These are phyloP conservation scores for Drosophila imparisetae DNA, from an alignment of 2,888 invertebrate species.

Conservation along the genomic window DNA sequence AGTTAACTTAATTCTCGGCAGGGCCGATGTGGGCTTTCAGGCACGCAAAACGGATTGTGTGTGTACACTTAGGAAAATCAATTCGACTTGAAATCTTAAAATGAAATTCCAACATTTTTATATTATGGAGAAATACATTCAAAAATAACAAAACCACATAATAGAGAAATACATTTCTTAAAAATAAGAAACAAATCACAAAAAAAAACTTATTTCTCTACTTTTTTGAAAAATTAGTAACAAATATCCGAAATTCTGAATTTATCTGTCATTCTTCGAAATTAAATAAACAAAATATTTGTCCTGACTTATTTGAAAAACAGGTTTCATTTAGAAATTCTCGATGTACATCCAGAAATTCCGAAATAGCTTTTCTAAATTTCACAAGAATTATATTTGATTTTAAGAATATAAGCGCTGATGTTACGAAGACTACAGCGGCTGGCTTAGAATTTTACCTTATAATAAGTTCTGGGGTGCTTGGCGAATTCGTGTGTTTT, in stretches of 20 bases:
- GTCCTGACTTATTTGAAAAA: neutral
- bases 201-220: neutral
- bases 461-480: too few relatives aligned
- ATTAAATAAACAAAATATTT: neutral
- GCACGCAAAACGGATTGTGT: conserved; percentile 39
- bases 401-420: neutral
- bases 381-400: neutral
- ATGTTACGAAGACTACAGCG: too few relatives aligned
- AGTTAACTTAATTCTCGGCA: conserved; percentile 57
- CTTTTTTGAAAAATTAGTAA: neutral
- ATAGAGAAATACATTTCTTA: neutral
- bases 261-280: neutral
- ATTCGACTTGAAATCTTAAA: too few relatives aligned
- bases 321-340: neutral
- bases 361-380: neutral
- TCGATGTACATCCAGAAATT: neutral
- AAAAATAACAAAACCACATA: neutral
- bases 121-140: neutral
- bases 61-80: conserved; percentile 1
- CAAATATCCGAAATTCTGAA: rapidly evolving
- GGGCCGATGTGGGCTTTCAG: conserved; percentile 13
- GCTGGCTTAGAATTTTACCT: too few relatives aligned
- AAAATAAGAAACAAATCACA: neutral
- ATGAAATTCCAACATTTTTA: neutral
- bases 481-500: neutral